Evolutionary conservation across 2,888 invertebrate species (phyloP), one percentile per base, ranked within the genome.

Genomic region (Bedellia somnulentella): DNA sequence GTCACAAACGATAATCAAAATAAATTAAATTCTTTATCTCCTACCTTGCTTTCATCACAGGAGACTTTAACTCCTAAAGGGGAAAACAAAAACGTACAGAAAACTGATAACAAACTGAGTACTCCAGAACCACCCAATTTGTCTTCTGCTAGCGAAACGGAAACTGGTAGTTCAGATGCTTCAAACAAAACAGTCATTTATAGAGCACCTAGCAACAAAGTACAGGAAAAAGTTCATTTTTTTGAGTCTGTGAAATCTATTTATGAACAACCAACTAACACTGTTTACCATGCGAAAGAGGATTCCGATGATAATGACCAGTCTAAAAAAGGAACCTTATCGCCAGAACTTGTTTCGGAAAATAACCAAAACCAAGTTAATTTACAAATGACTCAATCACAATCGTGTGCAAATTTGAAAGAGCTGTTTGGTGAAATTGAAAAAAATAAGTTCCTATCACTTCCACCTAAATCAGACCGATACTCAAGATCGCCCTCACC

Each of bases 341-440:
- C 50, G 44, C 34, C 51, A 43, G 14, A 41, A 36, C 37, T 39
- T 42, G 43, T 48, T 36, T 42, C 42, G 35, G 24, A 24, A 38
- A 40, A 35, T 9, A 18, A 18, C 9, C 54, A 57, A 32, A 36
- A 41, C 2, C 52, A 47, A 31, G 4, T 5, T 4, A 57, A 52
- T 38, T 50, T 57, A 18, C 60, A 52, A 45, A 52, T 78, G 29
- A 58, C 62, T n/a, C 70, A 80, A 27, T 85, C 86, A 1, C 83
- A 83, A 42, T 87, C 87, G 1, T 85, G 82, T 47, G 79, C 89
- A 17, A 85, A 89, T 57, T 63, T 91, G 32, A 88, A 87, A 47
- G 91, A 90, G 41, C 64, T 89, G n/a, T 90, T 88, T 47, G 91
- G 91, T 0, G 90, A 91, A 54, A 80, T 77, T 15, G 80, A 82